These are phyloP conservation scores for Glyptemys insculpta DNA, from an alignment of 2,797 vertebrate species.

Conservation along the genomic window DNA sequence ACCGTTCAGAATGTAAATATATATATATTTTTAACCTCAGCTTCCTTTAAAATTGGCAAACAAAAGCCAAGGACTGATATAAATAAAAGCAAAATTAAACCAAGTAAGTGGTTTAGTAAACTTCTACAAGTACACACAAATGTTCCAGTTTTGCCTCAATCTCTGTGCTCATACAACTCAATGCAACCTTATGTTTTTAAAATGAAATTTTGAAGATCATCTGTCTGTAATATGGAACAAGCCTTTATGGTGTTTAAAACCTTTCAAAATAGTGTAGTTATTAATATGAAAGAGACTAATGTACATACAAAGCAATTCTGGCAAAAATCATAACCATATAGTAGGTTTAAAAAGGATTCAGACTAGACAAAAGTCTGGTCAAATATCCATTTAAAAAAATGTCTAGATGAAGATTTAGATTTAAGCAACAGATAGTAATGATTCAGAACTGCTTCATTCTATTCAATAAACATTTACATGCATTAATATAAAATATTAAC, in stretches of 20 bases:
- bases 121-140: background rate
- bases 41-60: background rate
- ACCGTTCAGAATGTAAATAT: background rate
- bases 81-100: background rate
- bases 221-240: background rate
- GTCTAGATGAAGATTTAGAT: background rate
- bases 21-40: background rate
- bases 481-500: background rate
- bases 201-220: background rate
- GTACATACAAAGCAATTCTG: background rate
- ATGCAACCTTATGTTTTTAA: background rate
- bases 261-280: background rate
- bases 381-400: background rate
- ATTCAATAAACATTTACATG: rapidly evolving
- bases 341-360: background rate
- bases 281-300: background rate
- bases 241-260: background rate
- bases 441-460: background rate
- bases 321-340: background rate
- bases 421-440: background rate
- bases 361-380: background rate
- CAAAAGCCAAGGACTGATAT: background rate
- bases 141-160: background rate
- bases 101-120: background rate
- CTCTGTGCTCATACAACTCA: background rate